A percentile compares a stretch with the other conserved stretches of the same genome.
These are phyloP conservation scores for Crioceris asparagi DNA, from an alignment of 2,888 invertebrate species.

Conservation along the genomic window DNA sequence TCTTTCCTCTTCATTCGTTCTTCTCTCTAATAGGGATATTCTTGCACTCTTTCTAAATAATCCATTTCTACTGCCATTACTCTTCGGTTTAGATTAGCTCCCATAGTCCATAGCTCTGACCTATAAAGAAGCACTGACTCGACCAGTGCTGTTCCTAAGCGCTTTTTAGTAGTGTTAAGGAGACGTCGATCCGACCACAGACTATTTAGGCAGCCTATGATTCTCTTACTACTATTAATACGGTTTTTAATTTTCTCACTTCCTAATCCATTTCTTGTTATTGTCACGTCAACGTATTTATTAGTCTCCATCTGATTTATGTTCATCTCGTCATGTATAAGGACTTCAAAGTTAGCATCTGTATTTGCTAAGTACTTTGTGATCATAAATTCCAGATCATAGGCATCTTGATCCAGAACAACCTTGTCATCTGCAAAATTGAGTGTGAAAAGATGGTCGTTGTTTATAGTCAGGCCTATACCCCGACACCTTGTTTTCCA, in stretches of 20 bases:
- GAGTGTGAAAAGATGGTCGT: not conserved
- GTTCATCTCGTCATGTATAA: not conserved
- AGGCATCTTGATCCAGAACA: not conserved
- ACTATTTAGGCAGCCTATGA: not conserved
- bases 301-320: not conserved
- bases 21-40: not conserved
- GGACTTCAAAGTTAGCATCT: too few species aligned
- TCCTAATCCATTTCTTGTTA: not conserved
- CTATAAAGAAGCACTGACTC: not conserved
- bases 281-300: not conserved
- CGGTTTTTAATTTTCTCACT: not conserved
- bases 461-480: not conserved
- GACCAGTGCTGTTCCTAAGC: too few species aligned
- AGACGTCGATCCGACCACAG: not conserved
- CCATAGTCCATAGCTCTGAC: not conserved
- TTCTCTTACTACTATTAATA: not conserved
- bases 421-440: not conserved
- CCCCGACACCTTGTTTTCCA: not conserved
- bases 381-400: not conserved
- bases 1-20: not conserved
- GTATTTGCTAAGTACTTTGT: too few species aligned
- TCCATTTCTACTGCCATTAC: not conserved
- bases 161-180: not conserved
- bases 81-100: not conserved
- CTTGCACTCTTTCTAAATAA: not conserved